Evolutionary conservation across 2,113 vertebrate genomes (phyloP).

Genomic region (Peromyscus californicus): DNA sequence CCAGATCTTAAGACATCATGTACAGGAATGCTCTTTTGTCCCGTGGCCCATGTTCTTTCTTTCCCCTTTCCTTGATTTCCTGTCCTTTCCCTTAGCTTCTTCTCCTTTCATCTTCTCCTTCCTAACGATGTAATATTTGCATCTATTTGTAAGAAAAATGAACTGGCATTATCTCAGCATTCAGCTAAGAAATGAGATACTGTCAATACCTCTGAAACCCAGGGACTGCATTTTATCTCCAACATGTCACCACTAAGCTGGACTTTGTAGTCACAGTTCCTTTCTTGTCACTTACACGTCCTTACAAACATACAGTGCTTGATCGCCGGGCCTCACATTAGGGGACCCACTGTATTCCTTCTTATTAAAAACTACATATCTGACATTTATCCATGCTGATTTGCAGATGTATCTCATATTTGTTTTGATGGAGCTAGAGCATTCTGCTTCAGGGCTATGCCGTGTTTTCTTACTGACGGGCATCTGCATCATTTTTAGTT

Average conservation of each 20-base stretch:
- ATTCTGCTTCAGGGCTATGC: background rate
- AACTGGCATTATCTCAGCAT: background rate
- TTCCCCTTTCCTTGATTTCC: background rate
- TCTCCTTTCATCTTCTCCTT: background rate
- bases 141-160: background rate
- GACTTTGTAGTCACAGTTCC: background rate
- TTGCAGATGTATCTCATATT: background rate
- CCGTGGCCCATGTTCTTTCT: background rate
- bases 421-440: background rate
- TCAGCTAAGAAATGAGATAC: background rate
- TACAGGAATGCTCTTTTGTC: background rate
- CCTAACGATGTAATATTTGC: background rate
- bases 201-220: background rate
- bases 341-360: background rate
- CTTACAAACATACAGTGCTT: background rate
- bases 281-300: background rate
- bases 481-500: background rate
- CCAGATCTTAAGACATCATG: background rate
- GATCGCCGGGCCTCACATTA: background rate
- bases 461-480: background rate
- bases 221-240: background rate
- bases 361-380: background rate
- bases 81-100: background rate
- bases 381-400: background rate
- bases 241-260: background rate